Conservation (phyloP, 2,113 vertebrate species). For the Ariopsis seemanni region DNA sequence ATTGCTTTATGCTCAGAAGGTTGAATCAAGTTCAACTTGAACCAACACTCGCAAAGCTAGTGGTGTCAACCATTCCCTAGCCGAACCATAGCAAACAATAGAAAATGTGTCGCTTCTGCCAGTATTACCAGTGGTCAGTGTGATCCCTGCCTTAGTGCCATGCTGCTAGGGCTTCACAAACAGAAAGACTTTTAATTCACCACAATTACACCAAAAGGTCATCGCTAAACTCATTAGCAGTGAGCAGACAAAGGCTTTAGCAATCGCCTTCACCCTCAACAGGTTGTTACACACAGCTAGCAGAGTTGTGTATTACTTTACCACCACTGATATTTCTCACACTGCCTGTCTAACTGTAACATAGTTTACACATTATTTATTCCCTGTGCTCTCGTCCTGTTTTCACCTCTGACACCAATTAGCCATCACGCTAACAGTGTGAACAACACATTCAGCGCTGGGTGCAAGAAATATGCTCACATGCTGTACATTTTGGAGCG, state of each 20-base stretch:
- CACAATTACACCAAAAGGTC: neutral
- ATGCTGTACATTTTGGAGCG: neutral
- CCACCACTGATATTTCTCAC: neutral
- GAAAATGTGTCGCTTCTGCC: too few relatives aligned
- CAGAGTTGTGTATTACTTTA: neutral
- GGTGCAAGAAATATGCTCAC: neutral
- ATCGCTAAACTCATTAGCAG: neutral
- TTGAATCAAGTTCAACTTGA: too few relatives aligned
- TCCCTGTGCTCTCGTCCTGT: neutral
- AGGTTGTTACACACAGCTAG: neutral
- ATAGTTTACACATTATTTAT: neutral
- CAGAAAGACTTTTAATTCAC: neutral
- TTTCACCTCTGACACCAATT: slow-evolving; percentile 41
- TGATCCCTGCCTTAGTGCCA: too few relatives aligned
- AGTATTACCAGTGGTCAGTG: too few relatives aligned
- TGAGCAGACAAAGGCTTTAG: neutral
- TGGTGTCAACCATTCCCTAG: too few relatives aligned
- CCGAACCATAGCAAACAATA: too few relatives aligned
- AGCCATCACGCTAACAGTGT: slow-evolving; percentile 1
- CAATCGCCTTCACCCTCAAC: neutral
- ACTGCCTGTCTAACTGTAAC: neutral
- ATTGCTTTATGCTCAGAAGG: too few relatives aligned
- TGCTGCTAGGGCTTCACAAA: neutral
- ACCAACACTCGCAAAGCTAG: too few relatives aligned
- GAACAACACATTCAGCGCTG: neutral